A percentile compares a stretch with the other conserved stretches of the same genome.
Evolutionary conservation across 1,140 invertebrate species (phyloP).

Genomic region (Maniola jurtina): DNA sequence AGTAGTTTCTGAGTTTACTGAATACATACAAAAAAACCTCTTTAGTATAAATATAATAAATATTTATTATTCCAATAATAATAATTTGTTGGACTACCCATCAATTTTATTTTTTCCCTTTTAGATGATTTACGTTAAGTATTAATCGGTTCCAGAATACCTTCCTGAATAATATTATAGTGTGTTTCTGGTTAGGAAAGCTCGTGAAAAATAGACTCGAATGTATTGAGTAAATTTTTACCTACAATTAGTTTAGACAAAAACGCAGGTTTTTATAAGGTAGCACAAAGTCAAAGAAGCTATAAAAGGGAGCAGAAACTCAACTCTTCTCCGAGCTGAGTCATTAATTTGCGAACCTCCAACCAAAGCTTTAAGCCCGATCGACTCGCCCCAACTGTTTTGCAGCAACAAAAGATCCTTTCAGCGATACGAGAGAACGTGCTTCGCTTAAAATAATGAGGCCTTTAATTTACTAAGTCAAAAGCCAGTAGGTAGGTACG

Average conservation of each 20-base stretch:
- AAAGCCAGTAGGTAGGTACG: constrained; percentile 40
- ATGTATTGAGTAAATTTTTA: background rate
- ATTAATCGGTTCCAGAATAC: too few species aligned
- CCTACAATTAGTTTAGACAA: background rate
- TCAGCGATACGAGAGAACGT: constrained; percentile 57
- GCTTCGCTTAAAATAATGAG: constrained; percentile 68
- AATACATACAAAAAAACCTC: too few species aligned
- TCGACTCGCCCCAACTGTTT: constrained; percentile 71
- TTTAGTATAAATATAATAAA: too few species aligned
- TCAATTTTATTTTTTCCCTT: too few species aligned
- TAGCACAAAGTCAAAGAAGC: constrained; percentile 13
- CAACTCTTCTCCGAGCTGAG: constrained; percentile 50
- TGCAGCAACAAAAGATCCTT: constrained; percentile 68
- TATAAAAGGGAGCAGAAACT: constrained; percentile 46
- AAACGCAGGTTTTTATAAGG: background rate
- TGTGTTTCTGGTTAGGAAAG: too few species aligned
- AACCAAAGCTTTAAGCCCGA: constrained; percentile 64
- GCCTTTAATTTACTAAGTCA: constrained; percentile 64
- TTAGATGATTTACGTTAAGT: too few species aligned
- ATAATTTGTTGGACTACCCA: too few species aligned
- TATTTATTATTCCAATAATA: too few species aligned
- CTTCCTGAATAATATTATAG: too few species aligned
- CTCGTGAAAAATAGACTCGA: too few species aligned
- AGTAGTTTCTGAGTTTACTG: too few species aligned
- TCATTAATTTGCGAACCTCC: constrained; percentile 71